A percentile compares a stretch with the other conserved stretches of the same genome.
Evolutionary conservation across 2,113 vertebrate genomes (phyloP).

Genomic region (Carollia perspicillata): DNA sequence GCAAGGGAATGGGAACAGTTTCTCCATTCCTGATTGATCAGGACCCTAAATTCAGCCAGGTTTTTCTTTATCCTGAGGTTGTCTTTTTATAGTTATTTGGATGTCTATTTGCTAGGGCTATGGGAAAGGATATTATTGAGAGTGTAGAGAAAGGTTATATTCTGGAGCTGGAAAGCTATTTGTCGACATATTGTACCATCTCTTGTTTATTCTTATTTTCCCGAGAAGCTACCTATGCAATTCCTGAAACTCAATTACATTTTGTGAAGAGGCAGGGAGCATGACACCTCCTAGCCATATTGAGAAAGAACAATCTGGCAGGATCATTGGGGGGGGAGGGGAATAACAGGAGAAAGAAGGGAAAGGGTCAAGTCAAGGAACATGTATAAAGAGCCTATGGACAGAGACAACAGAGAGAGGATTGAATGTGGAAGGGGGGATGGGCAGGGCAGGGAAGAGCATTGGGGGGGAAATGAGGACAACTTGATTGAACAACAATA

Average conservation of each 20-base stretch:
- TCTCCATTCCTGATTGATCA: neutral
- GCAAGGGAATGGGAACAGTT: neutral
- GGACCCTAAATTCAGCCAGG: neutral
- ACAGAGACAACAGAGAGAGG: too few relatives aligned
- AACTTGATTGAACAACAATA: too few relatives aligned
- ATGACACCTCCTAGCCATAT: conserved; percentile 33
- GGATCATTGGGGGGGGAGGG: too few relatives aligned
- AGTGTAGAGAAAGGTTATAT: conserved; percentile 53
- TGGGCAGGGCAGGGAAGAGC: too few relatives aligned
- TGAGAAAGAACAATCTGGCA: conserved; percentile 14
- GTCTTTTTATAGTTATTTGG: conserved; percentile 53
- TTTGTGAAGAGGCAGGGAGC: conserved; percentile 45
- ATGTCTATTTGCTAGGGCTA: neutral
- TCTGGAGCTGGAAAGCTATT: conserved; percentile 59
- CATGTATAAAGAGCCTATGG: too few relatives aligned
- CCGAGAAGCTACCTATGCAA: conserved; percentile 50
- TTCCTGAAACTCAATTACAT: conserved; percentile 69
- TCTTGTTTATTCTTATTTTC: conserved; percentile 70
- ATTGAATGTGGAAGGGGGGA: too few relatives aligned
- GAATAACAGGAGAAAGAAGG: too few relatives aligned
- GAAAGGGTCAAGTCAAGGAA: too few relatives aligned
- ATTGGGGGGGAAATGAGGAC: too few relatives aligned
- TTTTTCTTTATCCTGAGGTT: conserved; percentile 15
- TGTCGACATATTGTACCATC: conserved; percentile 62
- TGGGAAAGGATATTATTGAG: conserved; percentile 20